Conservation (phyloP, 2,888 invertebrate species). For the Keiferia lycopersicella region DNA sequence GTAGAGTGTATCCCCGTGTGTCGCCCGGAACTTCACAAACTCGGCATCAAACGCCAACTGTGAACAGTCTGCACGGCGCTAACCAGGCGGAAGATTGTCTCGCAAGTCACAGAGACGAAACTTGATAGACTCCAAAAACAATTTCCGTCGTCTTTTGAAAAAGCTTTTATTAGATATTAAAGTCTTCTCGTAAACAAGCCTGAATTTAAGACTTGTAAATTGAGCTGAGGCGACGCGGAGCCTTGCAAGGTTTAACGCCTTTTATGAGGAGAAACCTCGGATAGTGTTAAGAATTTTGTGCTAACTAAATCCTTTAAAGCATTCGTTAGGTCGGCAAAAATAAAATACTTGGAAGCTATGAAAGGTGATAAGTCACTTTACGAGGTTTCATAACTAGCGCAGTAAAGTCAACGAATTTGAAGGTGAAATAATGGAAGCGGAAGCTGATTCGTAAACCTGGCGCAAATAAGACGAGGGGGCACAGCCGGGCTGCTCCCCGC, state of each 20-base stretch:
- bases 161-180: constrained; percentile 21
- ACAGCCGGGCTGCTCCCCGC: background rate
- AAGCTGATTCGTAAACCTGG: no score
- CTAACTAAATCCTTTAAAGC: background rate
- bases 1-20: background rate
- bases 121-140: constrained; percentile 21
- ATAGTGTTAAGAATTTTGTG: constrained; percentile 8
- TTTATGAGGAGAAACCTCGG: constrained; percentile 5
- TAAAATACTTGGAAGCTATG: background rate
- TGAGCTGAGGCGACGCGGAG: background rate
- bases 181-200: constrained; percentile 8
- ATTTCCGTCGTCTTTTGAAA: constrained; percentile 17
- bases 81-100: background rate
- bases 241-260: background rate
- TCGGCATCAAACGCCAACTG: background rate
- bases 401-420: background rate
- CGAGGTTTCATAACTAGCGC: background rate
- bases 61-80: background rate
- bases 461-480: no score
- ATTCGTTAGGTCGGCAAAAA: background rate
- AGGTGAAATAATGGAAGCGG: no score
- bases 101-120: background rate
- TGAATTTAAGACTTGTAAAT: constrained; percentile 17
- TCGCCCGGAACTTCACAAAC: background rate
- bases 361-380: background rate